Base-by-base conservation (phyloP, 2,113 vertebrate genomes). In the Mesembrinibis cayennensis region DNA sequence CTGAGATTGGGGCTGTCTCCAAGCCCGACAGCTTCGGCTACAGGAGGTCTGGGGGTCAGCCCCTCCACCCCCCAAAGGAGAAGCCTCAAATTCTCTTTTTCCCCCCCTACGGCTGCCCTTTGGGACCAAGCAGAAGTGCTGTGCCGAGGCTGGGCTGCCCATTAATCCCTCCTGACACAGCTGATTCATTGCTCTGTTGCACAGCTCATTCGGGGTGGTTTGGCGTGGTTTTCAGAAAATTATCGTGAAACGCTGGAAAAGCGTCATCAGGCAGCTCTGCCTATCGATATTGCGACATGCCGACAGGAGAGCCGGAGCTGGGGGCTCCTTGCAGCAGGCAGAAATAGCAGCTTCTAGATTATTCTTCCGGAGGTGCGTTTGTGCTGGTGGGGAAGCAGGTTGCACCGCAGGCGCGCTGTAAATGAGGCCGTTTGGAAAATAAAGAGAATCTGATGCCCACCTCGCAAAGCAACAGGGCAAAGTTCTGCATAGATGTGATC, bases 141-240 rank as follows among this genome's bases (percentile, higher is more conserved):
- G 12, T 40, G 61, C 38, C 1, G 2, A 53, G 47, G 40, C 50
- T 6, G 4, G 30, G 16, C 29, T 79, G 72, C 56, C 27, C 7
- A 3, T n/a, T 20, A n/a, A 23, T 22, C 34, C 47, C 36, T 74
- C 65, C 34, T 0, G 0, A 1, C 0, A 3, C 22, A 82, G 16
- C 29, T 23, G 63, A 59, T 49, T 32, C 3, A 49, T 38, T 34
- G 58, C 38, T 36, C 16, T 1, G 3, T 22, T 15, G 19, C 87
- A 53, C 26, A 69, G 1, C 49, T 40, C 55, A 9, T 50, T 70
- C 42, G 6, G 65, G 7, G 34, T 25, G 32, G 9, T 10, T 63
- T 50, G 56, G 21, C 10, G 4, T 3, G 5, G 16, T 18, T 87
- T 78, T 47, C 22, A 12, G 30, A 56, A 79, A 62, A 49, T 32